Percentiles rank a stretch among this genome's conserved stretches.
Conservation (phyloP, 2,797 vertebrate genomes). For the Gorsachius magnificus region DNA sequence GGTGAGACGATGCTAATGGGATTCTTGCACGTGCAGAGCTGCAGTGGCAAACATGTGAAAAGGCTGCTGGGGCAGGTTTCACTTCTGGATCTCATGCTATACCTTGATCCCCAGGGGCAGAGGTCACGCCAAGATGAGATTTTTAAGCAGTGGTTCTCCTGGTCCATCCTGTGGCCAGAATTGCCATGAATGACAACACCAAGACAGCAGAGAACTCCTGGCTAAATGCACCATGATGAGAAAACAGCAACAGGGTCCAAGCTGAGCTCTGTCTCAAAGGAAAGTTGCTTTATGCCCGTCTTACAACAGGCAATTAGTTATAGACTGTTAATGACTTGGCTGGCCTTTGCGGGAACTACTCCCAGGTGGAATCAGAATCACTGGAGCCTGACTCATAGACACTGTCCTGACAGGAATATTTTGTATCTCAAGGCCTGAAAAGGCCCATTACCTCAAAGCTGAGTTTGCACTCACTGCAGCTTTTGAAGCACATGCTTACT, state of each 20-base stretch:
- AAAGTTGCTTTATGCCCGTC: neutral
- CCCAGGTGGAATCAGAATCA: neutral
- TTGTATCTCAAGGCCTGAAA: neutral
- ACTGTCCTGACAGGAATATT: neutral
- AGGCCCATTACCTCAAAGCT: neutral
- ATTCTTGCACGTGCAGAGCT: neutral
- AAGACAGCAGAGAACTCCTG: neutral
- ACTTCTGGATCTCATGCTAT: neutral
- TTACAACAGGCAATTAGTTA: slow-evolving; percentile 37
- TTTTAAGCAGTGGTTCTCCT: neutral
- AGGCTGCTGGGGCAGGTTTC: neutral
- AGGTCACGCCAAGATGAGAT: neutral
- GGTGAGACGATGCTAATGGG: neutral
- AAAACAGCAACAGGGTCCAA: neutral
- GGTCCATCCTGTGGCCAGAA: neutral
- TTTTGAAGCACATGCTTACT: neutral
- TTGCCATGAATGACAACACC: neutral
- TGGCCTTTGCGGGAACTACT: slow-evolving; percentile 36
- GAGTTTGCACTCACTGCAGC: neutral
- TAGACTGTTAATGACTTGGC: slow-evolving; percentile 30
- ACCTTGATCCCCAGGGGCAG: neutral
- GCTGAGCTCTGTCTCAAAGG: neutral
- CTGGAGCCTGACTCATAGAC: neutral
- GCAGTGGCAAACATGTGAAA: neutral
- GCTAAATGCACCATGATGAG: neutral